Conservation (phyloP, 2,888 invertebrate genomes). For the Eupithecia insigniata region DNA sequence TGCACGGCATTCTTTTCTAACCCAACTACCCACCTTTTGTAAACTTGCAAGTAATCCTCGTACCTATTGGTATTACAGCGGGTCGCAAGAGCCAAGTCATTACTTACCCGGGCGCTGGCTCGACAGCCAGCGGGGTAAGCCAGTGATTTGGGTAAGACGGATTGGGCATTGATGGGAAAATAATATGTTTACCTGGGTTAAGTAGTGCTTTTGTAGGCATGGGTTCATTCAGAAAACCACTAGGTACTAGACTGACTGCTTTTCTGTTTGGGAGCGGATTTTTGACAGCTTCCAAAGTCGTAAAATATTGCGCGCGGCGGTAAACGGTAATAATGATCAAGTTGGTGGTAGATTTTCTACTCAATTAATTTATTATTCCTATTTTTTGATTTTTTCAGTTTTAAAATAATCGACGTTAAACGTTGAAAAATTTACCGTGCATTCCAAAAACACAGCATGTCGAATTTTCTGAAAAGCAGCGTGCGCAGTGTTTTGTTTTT, state of each 20-base stretch:
- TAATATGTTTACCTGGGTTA: constrained; percentile 28
- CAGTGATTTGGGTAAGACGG: constrained; percentile 31
- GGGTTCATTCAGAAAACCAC: background rate
- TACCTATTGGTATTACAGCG: constrained; percentile 12
- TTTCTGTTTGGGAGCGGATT: background rate
- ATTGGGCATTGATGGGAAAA: constrained; percentile 32
- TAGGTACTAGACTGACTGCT: background rate
- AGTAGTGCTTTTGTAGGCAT: constrained; percentile 9
- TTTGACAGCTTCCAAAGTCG: background rate
- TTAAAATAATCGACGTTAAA: background rate
- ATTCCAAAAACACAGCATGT: background rate
- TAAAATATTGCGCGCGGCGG: background rate
- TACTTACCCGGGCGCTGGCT: constrained; percentile 19
- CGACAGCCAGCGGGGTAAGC: constrained; percentile 20
- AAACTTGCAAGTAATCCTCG: constrained; percentile 9
- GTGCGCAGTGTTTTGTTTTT: background rate
- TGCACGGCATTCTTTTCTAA: constrained; percentile 4
- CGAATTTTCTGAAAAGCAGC: background rate
- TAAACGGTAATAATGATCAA: background rate
- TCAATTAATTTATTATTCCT: background rate
- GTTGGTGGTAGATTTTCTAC: too few relatives aligned
- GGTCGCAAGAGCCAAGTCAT: constrained; percentile 17
- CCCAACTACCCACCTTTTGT: background rate
- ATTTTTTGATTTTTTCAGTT: background rate
- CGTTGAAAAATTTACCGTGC: background rate